Evolutionary conservation across 2,113 vertebrate species (phyloP).

Genomic region (Calypte anna): DNA sequence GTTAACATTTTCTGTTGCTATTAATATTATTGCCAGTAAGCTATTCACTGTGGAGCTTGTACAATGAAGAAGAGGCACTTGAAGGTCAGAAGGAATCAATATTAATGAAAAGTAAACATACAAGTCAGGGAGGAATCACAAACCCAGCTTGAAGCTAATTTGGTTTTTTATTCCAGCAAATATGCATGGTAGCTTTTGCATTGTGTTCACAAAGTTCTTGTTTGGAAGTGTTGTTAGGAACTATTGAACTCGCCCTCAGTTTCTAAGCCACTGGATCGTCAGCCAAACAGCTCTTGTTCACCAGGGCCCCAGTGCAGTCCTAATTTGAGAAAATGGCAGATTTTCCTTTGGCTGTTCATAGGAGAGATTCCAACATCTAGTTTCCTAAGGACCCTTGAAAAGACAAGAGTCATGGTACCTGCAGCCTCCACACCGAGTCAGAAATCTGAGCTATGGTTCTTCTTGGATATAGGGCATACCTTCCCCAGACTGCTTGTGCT

Average conservation of each 20-base stretch:
- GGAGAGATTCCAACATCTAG: background rate
- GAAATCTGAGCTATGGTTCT: background rate
- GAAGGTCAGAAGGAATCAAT: conserved; percentile 57
- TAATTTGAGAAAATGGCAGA: background rate
- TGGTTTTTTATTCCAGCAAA: conserved; percentile 45
- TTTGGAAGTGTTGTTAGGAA: conserved; percentile 55
- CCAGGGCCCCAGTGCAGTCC: background rate
- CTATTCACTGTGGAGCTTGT: background rate
- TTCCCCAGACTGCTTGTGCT: background rate
- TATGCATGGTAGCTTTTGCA: conserved; percentile 9
- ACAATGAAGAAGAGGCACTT: conserved; percentile 23
- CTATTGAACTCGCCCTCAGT: conserved; percentile 8
- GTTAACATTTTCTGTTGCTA: background rate
- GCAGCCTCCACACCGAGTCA: background rate
- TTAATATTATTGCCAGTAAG: conserved; percentile 15
- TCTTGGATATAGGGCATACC: background rate
- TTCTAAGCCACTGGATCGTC: background rate
- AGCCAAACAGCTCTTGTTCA: conserved; percentile 5
- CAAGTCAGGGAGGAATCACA: conserved; percentile 51
- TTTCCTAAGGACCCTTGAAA: background rate
- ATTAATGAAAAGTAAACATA: conserved; percentile 64
- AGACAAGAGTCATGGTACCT: background rate
- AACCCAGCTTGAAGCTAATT: conserved; percentile 57
- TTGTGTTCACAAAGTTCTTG: conserved; percentile 46
- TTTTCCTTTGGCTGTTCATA: background rate